phyloP scores from a whole-genome alignment of 2,113 vertebrate species.

The Piprites chloris region DNA sequence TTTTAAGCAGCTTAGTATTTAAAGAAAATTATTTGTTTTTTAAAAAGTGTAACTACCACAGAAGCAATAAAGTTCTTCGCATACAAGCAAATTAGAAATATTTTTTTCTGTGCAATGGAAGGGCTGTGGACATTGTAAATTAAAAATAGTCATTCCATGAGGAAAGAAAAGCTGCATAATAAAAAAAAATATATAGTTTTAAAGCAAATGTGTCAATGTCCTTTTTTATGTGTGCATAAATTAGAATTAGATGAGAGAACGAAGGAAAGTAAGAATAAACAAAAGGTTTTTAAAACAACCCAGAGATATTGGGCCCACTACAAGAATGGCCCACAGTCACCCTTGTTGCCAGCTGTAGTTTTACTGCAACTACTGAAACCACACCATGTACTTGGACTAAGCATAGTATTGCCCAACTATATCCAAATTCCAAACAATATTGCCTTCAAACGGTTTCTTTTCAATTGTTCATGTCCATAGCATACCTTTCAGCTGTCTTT shows the following conservation, averaged over 20 bases:
- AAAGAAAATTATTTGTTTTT: not conserved
- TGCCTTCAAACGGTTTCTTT: not conserved
- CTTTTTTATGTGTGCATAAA: not conserved
- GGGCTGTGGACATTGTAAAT: not conserved
- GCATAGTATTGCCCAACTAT: not conserved
- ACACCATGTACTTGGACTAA: not conserved
- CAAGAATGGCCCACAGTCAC: not conserved
- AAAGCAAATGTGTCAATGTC: not conserved
- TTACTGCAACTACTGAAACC: not conserved
- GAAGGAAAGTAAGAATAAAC: not conserved
- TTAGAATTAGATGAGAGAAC: not conserved
- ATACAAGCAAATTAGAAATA: not conserved
- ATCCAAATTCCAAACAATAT: not conserved
- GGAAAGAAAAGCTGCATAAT: not conserved
- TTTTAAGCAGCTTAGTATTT: conserved; percentile 54
- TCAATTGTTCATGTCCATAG: not conserved
- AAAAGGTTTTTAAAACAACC: not conserved
- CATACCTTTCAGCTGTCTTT: not conserved
- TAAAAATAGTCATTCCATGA: not conserved
- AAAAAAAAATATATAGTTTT: not conserved
- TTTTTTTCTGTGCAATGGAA: not conserved
- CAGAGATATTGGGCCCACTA: not conserved
- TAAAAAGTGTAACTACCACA: not conserved
- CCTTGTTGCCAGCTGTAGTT: not conserved
- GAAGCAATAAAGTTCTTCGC: not conserved